phyloP scores from a whole-genome alignment of 2,888 invertebrate species.

The Acleris sparsana region DNA sequence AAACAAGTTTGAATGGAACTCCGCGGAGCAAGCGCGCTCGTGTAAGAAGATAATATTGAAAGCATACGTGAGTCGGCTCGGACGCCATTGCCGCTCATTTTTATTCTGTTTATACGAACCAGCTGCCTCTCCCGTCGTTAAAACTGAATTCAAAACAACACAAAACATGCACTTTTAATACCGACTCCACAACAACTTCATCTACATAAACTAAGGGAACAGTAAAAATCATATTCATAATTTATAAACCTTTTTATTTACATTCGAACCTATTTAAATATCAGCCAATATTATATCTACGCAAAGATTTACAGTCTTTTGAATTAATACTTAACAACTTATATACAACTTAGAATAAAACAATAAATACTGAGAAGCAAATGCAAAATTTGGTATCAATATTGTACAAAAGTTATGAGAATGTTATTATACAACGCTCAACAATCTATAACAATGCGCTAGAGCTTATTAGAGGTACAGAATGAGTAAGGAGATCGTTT shows the following conservation, averaged over 20 bases:
- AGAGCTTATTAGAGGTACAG: slow-evolving; percentile 55
- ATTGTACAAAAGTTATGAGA: slow-evolving; percentile 79
- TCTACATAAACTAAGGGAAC: slow-evolving; percentile 43
- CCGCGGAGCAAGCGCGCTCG: slow-evolving; percentile 28
- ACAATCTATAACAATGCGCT: slow-evolving; percentile 67
- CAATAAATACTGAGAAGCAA: slow-evolving; percentile 79
- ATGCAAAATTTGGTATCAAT: slow-evolving; percentile 82
- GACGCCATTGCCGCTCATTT: slow-evolving; percentile 62
- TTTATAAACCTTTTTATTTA: slow-evolving; percentile 80
- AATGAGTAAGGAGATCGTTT: slow-evolving; percentile 70
- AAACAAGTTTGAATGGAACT: slow-evolving; percentile 33
- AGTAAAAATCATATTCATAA: slow-evolving; percentile 50
- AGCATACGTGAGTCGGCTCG: slow-evolving; percentile 48
- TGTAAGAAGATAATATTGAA: slow-evolving; percentile 52
- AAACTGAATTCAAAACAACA: slow-evolving; percentile 71
- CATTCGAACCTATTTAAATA: slow-evolving; percentile 75
- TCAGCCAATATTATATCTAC: slow-evolving; percentile 79
- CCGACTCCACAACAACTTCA: slow-evolving; percentile 52
- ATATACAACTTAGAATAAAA: slow-evolving; percentile 66
- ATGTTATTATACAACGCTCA: slow-evolving; percentile 72
- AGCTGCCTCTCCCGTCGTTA: slow-evolving; percentile 74
- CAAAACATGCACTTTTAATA: slow-evolving; percentile 62
- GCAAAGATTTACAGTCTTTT: slow-evolving; percentile 83
- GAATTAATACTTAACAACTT: slow-evolving; percentile 78
- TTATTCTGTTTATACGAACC: slow-evolving; percentile 73